Conservation (phyloP, 2,888 invertebrate genomes). For the Parthenolecanium corni region DNA sequence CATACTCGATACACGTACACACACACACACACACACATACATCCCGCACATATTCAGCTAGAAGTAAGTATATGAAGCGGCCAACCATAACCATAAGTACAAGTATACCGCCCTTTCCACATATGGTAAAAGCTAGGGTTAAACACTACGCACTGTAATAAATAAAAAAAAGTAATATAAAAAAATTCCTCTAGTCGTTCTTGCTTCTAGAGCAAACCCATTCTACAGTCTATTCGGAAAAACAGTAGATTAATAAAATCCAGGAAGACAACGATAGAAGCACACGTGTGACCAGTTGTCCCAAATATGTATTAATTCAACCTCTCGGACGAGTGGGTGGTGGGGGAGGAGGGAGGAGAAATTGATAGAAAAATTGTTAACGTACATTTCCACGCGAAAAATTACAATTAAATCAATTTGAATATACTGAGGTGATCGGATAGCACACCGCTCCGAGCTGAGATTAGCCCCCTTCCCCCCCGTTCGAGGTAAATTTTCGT, state of each 20-base stretch:
- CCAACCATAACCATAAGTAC: slow-evolving; percentile 20
- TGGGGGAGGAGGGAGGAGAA: too few species aligned
- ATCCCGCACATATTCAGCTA: too few species aligned
- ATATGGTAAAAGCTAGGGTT: slow-evolving; percentile 23
- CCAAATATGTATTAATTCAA: too few species aligned
- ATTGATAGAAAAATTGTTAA: too few species aligned
- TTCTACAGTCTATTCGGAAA: neutral
- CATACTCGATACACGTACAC: neutral
- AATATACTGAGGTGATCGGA: too few species aligned
- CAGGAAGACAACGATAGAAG: slow-evolving; percentile 9
- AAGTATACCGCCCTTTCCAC: slow-evolving; percentile 16
- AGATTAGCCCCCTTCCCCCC: too few species aligned
- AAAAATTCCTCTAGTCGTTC: slow-evolving; percentile 8
- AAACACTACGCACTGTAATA: slow-evolving; percentile 4
- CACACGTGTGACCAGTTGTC: neutral
- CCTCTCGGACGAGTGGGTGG: too few species aligned
- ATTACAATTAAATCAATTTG: too few species aligned
- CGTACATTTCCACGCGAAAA: too few species aligned
- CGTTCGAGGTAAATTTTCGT: too few species aligned
- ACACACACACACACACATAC: too few species aligned
- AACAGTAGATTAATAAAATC: slow-evolving; percentile 6
- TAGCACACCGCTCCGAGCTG: too few species aligned
- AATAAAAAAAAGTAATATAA: slow-evolving; percentile 1
- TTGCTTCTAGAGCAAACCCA: neutral
- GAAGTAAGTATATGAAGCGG: neutral